Base-by-base conservation (phyloP, 2,888 invertebrate genomes). In the Metalampra italica region DNA sequence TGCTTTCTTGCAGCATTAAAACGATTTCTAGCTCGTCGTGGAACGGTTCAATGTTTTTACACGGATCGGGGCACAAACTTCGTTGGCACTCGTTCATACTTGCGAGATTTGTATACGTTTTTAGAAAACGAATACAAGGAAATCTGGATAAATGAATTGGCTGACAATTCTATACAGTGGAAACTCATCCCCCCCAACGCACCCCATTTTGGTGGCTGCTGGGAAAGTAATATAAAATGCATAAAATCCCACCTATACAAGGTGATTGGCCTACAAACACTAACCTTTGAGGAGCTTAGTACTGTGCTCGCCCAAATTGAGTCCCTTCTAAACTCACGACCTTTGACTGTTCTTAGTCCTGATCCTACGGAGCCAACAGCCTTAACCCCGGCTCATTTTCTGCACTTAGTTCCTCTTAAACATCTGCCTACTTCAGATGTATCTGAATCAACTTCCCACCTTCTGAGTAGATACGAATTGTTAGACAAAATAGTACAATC, bases 21-120 rank as follows among this genome's bases (percentile, higher is more conserved):
- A 30, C 49, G 55, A 2, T 57, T 54, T 48, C 41, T 57, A 3
- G 42, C 58, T n/a, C 51, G 54, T 14, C 52, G 58, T 7, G 54
- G 58, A 12, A 52, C 55, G 11, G 46, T 48, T 11, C 32, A 14
- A 11, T n/a, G 30, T 13, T 30, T 53, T 29, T 49, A 51, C 36
- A 47, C 42, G 0, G 54, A 54, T 30, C 12, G 15, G 11, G 54
- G 46, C 4, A 54, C 49, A 0, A 54, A 52, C 32, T 54, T 47
- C 40, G 22, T 45, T 11, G 49, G 47, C 11, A 45, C 45, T 22
- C 45, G 38, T 15, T 15, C 32, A 9, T 22, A 45, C 14, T 9
- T 45, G 9, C 36, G 36, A 3, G 36, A 36, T 11, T 3, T 36
- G 7, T 36, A 36, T 36, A n/a, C 3, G 11, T 36, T 36, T 36